Base-by-base conservation (phyloP, 2,888 invertebrate species). In the Plebejus anna region DNA sequence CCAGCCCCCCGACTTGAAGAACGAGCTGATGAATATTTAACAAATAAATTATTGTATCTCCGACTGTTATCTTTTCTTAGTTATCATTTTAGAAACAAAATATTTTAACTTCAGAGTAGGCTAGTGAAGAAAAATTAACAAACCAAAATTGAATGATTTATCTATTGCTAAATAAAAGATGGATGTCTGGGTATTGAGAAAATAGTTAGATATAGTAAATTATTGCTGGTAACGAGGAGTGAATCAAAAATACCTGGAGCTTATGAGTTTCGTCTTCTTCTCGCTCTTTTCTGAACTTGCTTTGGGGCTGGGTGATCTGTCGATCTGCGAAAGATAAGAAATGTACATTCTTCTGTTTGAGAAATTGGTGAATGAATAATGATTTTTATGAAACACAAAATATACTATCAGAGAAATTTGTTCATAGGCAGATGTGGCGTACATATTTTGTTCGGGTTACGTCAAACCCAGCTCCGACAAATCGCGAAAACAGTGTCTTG, bases 1-100 rank as follows among this genome's bases (percentile, higher is more conserved):
- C 90, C 90, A 88, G 76, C 88, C 87, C 76, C 88, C 83, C 76
- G 89, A 86, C 81, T 86, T 88, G 88, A 90, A 89, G 88, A 90
- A 89, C 32, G 89, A 89, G 84, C 90, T 90, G 83, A 84, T 72
- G 59, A 76, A 75, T 70, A 75, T 66, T 66, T 66, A 75, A 73
- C 71, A 42, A 71, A 42, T 71, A n/a, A n/a, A 71, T 42, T 71
- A 42, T 71, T 42, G 38, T n/a, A 9, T 42, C 71, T 71, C 42
- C 4, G 13, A 66, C 6, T 61, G 11, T 32, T 13, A 59, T 59
- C n/a, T n/a, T 7, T 22, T 75, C 13, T 32, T 16, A 61, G 16
- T 28, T 4, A 11, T 22, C 61, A 9, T 61, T n/a, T n/a, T 42
- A 57, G 57, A n/a, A 59, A 57, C 16, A 57, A n/a, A 59, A 6